Conservation (phyloP, 2,797 vertebrate species). For the Rhynchotus rufescens region DNA sequence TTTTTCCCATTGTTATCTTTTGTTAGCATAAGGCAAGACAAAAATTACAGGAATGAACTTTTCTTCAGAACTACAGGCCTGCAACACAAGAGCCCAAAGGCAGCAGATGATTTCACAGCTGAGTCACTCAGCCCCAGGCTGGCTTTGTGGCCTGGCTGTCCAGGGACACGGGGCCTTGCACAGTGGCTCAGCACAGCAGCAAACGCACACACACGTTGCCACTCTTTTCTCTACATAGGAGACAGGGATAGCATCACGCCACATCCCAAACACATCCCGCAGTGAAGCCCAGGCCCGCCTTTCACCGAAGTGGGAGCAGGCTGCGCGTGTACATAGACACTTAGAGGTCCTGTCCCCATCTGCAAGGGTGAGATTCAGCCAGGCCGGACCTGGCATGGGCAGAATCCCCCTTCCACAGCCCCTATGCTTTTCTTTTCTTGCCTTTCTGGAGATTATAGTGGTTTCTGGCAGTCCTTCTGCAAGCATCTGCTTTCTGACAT, state of each 20-base stretch:
- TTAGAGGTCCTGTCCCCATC: background rate
- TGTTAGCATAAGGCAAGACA: background rate
- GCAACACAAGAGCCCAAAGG: background rate
- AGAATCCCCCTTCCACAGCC: background rate
- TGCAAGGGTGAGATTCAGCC: background rate
- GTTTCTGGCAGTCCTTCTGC: background rate
- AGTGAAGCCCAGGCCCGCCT: too few relatives aligned
- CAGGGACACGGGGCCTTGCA: fast-evolving
- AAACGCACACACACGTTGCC: fast-evolving
- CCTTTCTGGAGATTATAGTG: too few relatives aligned
- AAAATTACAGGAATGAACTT: background rate
- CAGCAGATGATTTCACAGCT: background rate
- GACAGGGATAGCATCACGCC: too few relatives aligned
- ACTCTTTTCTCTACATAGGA: too few relatives aligned
- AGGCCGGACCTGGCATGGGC: fast-evolving
- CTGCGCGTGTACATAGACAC: too few relatives aligned
- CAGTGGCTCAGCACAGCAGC: background rate
- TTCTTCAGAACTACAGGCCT: background rate
- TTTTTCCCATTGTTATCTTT: background rate
- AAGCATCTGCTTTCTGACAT: background rate
- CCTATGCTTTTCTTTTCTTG: background rate
- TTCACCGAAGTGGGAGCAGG: fast-evolving
- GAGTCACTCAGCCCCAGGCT: background rate
- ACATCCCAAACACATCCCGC: background rate
- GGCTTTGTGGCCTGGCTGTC: background rate